Percentiles rank a stretch among this genome's conserved stretches.
These are phyloP conservation scores for Orbicella faveolata DNA, from an alignment of 64 coral and sea anemone genomes.

Conservation along the genomic window DNA sequence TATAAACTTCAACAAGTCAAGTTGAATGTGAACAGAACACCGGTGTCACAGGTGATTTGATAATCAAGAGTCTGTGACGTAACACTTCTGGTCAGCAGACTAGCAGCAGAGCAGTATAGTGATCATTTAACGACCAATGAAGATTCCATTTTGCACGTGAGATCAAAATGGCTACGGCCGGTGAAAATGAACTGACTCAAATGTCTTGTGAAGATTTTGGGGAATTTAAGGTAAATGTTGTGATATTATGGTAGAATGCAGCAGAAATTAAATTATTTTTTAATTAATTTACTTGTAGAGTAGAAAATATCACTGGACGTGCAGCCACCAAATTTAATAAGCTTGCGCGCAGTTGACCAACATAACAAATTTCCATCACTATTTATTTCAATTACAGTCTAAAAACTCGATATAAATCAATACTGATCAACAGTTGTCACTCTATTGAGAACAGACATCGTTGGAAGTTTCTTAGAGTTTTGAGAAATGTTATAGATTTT, in stretches of 20 bases:
- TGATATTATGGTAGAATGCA: background rate
- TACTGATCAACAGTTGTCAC: no score
- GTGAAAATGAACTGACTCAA: slow-evolving; percentile 71
- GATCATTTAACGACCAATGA: background rate
- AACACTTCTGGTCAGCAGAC: background rate
- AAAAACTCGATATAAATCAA: no score
- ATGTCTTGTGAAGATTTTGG: slow-evolving; percentile 98
- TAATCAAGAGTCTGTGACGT: slow-evolving; percentile 16
- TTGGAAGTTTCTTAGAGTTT: no score
- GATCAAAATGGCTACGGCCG: slow-evolving; percentile 74
- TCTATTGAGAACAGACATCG: no score
- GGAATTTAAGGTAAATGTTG: slow-evolving; percentile 87
- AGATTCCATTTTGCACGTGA: slow-evolving; percentile 44
- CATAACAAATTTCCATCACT: no score
- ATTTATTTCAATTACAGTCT: no score
- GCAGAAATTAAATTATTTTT: background rate
- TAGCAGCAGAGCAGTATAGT: background rate
- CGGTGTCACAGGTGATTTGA: background rate
- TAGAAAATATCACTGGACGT: no score
- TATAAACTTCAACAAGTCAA: background rate
- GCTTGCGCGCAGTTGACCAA: no score
- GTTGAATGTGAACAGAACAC: background rate
- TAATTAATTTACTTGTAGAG: no score
- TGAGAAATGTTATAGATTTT: no score
- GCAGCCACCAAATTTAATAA: background rate